These are phyloP conservation scores for Aphidius ervi DNA, from an alignment of 1,140 invertebrate genomes.

Conservation along the genomic window DNA sequence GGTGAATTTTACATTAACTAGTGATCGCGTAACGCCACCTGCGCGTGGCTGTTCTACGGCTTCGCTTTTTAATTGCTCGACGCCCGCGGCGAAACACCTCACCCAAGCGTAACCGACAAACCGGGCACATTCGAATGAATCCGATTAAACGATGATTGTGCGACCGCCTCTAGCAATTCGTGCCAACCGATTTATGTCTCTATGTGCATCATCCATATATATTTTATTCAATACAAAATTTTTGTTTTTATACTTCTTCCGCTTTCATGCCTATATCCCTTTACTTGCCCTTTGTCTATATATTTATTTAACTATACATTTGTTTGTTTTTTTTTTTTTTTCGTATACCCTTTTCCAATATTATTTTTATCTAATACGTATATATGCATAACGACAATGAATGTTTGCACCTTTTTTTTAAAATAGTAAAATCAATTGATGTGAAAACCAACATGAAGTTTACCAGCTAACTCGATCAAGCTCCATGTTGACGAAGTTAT, in stretches of 20 bases:
- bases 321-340: no score
- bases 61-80: constrained; percentile 20
- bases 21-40: constrained; percentile 15
- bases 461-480: constrained; percentile 6
- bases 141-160: constrained; percentile 29
- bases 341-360: no score
- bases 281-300: not conserved
- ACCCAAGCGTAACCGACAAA: constrained; percentile 26
- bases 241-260: no score
- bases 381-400: no score
- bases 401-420: no score
- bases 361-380: no score
- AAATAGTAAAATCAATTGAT: no score
- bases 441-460: not conserved
- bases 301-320: not conserved
- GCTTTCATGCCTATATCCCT: not conserved
- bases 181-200: constrained; percentile 13
- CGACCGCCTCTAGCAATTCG: constrained; percentile 16
- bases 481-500: constrained; percentile 7
- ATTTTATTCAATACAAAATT: no score
- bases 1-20: constrained; percentile 1
- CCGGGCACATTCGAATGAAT: constrained; percentile 27
- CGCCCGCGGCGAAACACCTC: constrained; percentile 20
- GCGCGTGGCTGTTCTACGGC: constrained; percentile 9
- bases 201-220: constrained; percentile 5